Percentiles rank a stretch among this genome's conserved stretches.
These are phyloP conservation scores for Acromyrmex charruanus DNA, from an alignment of 1,140 invertebrate species.

Conservation along the genomic window DNA sequence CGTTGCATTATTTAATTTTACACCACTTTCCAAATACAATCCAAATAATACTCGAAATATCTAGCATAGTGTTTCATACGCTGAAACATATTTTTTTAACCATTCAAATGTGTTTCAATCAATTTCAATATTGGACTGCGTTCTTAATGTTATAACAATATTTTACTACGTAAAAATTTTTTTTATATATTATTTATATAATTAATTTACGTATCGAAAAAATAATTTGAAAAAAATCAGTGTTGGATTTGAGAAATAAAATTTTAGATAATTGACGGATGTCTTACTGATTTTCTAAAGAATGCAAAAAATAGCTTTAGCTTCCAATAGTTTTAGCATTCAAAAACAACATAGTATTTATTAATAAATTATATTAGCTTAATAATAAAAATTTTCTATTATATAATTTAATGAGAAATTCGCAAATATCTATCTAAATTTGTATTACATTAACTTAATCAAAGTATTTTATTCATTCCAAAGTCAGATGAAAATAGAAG, in stretches of 20 bases:
- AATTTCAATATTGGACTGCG: neutral
- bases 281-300: neutral
- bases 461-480: neutral
- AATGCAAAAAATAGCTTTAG: neutral
- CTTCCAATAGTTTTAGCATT: neutral
- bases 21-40: neutral
- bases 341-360: neutral
- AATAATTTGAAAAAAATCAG: neutral
- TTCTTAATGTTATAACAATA: neutral
- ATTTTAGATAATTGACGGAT: neutral
- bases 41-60: neutral
- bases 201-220: neutral
- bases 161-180: too few species aligned
- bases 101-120: neutral
- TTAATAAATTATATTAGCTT: neutral
- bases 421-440: neutral
- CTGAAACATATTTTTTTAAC: neutral
- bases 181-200: neutral
- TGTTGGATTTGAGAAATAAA: neutral
- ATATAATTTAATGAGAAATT: neutral
- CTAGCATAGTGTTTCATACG: neutral
- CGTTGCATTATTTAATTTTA: slow-evolving; percentile 18
- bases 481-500: neutral
- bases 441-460: neutral
- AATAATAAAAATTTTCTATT: neutral